A percentile compares a stretch with the other conserved stretches of the same genome.
phyloP scores from a whole-genome alignment of 2,113 vertebrate genomes.

The Alosa alosa region DNA sequence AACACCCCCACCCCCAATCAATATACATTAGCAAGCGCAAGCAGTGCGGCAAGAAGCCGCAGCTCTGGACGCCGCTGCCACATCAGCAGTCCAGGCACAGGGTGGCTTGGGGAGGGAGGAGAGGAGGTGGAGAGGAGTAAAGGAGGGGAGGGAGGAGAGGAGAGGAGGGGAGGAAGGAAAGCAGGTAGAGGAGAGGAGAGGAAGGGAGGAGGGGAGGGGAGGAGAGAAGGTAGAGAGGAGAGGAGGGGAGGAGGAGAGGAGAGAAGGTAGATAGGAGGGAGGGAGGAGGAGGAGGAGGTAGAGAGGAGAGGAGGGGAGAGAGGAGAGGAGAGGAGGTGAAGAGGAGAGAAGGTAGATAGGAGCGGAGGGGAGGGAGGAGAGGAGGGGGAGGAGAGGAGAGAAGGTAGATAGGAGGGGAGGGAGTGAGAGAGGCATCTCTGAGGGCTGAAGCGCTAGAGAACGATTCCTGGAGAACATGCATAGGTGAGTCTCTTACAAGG shows the following conservation, averaged over 20 bases:
- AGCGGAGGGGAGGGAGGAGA: too few species aligned
- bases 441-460: not conserved
- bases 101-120: not conserved
- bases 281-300: not conserved
- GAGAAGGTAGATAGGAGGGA: too few species aligned
- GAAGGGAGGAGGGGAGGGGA: too few species aligned
- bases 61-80: not conserved
- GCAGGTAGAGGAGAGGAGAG: too few species aligned
- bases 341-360: not conserved
- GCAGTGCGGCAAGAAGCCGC: not conserved
- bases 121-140: not conserved
- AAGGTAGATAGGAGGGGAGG: not conserved
- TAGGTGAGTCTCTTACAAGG: not conserved
- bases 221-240: too few species aligned
- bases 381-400: not conserved
- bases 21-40: conserved; percentile 52
- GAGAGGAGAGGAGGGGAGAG: not conserved
- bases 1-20: conserved; percentile 45
- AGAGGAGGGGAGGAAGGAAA: too few species aligned
- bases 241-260: too few species aligned
- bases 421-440: not conserved
- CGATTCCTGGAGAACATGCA: not conserved
- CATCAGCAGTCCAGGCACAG: not conserved
- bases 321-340: not conserved
- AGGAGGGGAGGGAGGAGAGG: not conserved